phyloP scores from a whole-genome alignment of 2,113 vertebrate species.

The Python bivittatus region DNA sequence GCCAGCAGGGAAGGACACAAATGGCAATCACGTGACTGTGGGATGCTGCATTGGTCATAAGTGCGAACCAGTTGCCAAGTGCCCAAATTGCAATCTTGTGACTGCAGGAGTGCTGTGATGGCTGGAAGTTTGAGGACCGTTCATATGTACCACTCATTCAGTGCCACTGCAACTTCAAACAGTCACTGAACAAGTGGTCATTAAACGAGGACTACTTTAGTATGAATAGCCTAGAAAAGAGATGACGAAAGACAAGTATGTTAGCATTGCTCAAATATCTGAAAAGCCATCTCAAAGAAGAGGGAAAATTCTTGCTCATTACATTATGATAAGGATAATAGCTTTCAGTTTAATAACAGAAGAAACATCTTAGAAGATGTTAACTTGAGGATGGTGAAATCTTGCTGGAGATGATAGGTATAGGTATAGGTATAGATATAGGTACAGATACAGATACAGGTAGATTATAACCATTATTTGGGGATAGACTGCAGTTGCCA shows the following conservation, averaged over 20 bases:
- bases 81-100: background rate
- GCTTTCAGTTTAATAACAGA: background rate
- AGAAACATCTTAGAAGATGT: background rate
- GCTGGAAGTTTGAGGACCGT: background rate
- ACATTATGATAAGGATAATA: background rate
- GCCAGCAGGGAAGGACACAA: background rate
- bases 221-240: background rate
- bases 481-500: too few species aligned
- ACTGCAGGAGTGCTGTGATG: background rate
- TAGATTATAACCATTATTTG: background rate
- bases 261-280: background rate
- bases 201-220: background rate
- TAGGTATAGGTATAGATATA: background rate
- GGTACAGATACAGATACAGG: too few species aligned
- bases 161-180: background rate
- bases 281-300: background rate
- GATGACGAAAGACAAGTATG: background rate
- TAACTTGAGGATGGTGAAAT: background rate
- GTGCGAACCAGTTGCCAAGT: background rate
- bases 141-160: background rate
- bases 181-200: background rate
- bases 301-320: background rate
- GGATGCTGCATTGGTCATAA: background rate
- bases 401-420: background rate
- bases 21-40: background rate